Evolutionary conservation across 2,888 invertebrate genomes (phyloP).

Genomic region (Pomacea canaliculata): DNA sequence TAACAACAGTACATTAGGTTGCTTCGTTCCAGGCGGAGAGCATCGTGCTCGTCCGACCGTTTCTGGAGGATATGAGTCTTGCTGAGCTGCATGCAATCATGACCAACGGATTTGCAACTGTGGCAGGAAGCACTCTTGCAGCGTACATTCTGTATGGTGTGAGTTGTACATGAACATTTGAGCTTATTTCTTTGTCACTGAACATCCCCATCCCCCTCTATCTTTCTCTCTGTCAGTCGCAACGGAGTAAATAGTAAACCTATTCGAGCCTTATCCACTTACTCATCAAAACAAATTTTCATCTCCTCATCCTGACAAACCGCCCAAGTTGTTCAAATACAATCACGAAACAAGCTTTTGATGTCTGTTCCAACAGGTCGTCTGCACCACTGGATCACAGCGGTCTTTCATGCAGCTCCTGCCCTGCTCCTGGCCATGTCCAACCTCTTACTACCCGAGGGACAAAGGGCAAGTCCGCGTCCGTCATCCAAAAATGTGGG

Average conservation of each 20-base stretch:
- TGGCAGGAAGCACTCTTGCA: constrained; percentile 88
- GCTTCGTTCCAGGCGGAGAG: constrained; percentile 81
- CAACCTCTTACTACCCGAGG: constrained; percentile 88
- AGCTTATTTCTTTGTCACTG: too few relatives aligned
- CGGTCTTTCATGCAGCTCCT: constrained; percentile 95
- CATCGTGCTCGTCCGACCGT: constrained; percentile 88
- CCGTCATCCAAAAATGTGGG: not conserved
- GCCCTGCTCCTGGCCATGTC: constrained; percentile 89
- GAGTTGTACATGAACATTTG: constrained; percentile 14
- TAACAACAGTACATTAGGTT: too few relatives aligned
- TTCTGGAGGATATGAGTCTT: constrained; percentile 83
- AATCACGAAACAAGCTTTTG: too few relatives aligned
- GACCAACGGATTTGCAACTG: constrained; percentile 95
- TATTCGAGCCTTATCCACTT: too few relatives aligned
- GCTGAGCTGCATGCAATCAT: constrained; percentile 94
- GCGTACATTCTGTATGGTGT: constrained; percentile 93
- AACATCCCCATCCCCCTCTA: too few relatives aligned
- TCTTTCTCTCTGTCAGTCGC: too few relatives aligned
- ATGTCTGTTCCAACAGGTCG: constrained; percentile 40
- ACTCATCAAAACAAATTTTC: too few relatives aligned
- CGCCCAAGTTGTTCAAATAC: too few relatives aligned
- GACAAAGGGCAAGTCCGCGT: not conserved
- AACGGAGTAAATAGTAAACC: too few relatives aligned
- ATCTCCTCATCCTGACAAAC: too few relatives aligned
- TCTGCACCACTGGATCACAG: constrained; percentile 88